Evolutionary conservation across 1,140 invertebrate species (phyloP).

Genomic region (Brachionus plicatilis): DNA sequence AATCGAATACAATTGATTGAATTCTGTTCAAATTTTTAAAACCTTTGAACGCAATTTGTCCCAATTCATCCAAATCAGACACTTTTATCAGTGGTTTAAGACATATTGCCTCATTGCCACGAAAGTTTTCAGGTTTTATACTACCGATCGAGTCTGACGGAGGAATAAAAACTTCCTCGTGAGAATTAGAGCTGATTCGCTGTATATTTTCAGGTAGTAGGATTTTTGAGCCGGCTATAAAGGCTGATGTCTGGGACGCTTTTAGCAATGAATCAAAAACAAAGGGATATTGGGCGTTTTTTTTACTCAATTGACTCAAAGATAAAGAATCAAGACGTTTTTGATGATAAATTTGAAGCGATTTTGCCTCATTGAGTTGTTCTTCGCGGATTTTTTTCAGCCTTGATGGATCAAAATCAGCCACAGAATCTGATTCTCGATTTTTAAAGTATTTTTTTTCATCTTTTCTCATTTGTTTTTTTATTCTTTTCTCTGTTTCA

Average conservation of each 20-base stretch:
- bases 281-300: slow-evolving; percentile 67
- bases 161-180: slow-evolving; percentile 82
- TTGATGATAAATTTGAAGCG: slow-evolving; percentile 43
- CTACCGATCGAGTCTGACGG: slow-evolving; percentile 71
- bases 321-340: slow-evolving; percentile 34
- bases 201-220: slow-evolving; percentile 70
- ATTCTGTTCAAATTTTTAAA: slow-evolving; percentile 83
- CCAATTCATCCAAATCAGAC: slow-evolving; percentile 46
- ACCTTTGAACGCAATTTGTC: slow-evolving; percentile 65
- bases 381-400: slow-evolving; percentile 44
- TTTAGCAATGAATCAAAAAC: slow-evolving; percentile 72
- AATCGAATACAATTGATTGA: slow-evolving; percentile 87
- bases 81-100: neutral
- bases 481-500: slow-evolving; percentile 71
- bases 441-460: slow-evolving; percentile 67
- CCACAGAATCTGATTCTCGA: slow-evolving; percentile 56
- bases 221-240: slow-evolving; percentile 70
- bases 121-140: slow-evolving; percentile 38
- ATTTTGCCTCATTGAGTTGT: slow-evolving; percentile 45
- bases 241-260: slow-evolving; percentile 66
- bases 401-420: slow-evolving; percentile 43
- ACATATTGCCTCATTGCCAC: slow-evolving; percentile 11
- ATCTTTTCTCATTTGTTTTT: slow-evolving; percentile 77
- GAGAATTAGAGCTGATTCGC: slow-evolving; percentile 64
- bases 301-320: slow-evolving; percentile 46